These are phyloP conservation scores for Cyanoliseus patagonus DNA, from an alignment of 2,113 vertebrate species.

Conservation along the genomic window DNA sequence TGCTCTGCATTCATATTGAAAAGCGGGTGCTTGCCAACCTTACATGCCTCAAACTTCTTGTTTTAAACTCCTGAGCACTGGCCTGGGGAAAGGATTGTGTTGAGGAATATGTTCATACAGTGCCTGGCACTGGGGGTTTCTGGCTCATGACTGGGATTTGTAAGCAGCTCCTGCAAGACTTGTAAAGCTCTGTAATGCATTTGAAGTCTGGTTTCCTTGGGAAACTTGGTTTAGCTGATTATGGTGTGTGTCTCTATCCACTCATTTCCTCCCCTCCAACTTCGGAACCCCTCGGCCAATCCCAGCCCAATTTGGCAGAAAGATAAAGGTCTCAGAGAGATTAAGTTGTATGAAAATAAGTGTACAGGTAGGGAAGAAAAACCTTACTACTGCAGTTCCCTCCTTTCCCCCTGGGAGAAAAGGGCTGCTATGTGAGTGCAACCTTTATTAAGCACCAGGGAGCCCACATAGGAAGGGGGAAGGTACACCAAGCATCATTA, in stretches of 20 bases:
- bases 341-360: conserved; percentile 49
- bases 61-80: not conserved
- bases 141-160: conserved; percentile 48
- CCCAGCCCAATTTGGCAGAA: conserved; percentile 36
- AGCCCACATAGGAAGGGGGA: not conserved
- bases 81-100: conserved; percentile 58
- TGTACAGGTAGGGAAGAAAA: not conserved
- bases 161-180: conserved; percentile 31
- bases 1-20: conserved; percentile 53
- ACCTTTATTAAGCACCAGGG: not conserved
- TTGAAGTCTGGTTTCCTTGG: conserved; percentile 44
- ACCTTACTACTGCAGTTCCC: not conserved
- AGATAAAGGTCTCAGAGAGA: conserved; percentile 49
- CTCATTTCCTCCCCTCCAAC: conserved; percentile 33
- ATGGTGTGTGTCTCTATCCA: not conserved
- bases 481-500: not conserved
- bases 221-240: conserved; percentile 14
- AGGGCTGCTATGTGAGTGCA: not conserved
- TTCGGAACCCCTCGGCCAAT: not conserved
- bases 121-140: conserved; percentile 49
- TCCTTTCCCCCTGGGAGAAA: conserved; percentile 23
- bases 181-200: not conserved
- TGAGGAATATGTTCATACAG: conserved; percentile 37
- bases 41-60: not conserved
- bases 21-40: conserved; percentile 18